Evolutionary conservation across 2,888 invertebrate genomes (phyloP), one percentile per base, ranked within the genome.

Genomic region (Seira musarum): DNA sequence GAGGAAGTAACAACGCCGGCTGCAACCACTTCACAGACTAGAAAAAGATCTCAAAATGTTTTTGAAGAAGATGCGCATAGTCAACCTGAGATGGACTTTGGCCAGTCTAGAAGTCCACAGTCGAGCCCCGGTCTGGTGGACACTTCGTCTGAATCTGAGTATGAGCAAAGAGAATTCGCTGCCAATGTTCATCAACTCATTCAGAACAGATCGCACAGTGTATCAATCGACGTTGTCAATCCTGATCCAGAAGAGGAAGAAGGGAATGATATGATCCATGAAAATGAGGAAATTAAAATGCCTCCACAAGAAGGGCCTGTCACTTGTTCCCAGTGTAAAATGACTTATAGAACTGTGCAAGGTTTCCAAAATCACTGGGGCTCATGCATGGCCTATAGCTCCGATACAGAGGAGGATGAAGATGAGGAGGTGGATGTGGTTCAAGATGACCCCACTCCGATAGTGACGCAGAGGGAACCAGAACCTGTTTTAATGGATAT

Each of bases 321-420:
- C 0, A 46, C 66, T 15, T 86, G 86, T 64, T 30, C 70, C 1
- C 81, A 77, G 53, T 86, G 85, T 57, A 78, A 79, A 46, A 80
- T 80, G 72, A 83, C 81, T 0, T 85, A 85, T 40, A 81, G 95
- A 87, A 95, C 95, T 67, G 93, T 93, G 83, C 93, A 93, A 80
- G 95, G 95, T 72, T 96, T 93, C 87, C 93, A 94, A 87, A 91
- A 95, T 63, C 96, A 96, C 88, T 90, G 95, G 81, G 91, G 92
- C 8, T 92, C 92, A 24, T 96, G 96, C 88, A 92, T 93, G 24
- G 90, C 89, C 1, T 93, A 93, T 0, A 95, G 94, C 88, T 94
- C 94, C 25, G 95, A 95, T 6, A 84, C 83, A 13, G 85, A 81
- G 5, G 75, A 69, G 49, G 80, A 74, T 49, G 78, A 80, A 65